Evolutionary conservation across 2,113 vertebrate genomes (phyloP).

Genomic region (Riparia riparia): DNA sequence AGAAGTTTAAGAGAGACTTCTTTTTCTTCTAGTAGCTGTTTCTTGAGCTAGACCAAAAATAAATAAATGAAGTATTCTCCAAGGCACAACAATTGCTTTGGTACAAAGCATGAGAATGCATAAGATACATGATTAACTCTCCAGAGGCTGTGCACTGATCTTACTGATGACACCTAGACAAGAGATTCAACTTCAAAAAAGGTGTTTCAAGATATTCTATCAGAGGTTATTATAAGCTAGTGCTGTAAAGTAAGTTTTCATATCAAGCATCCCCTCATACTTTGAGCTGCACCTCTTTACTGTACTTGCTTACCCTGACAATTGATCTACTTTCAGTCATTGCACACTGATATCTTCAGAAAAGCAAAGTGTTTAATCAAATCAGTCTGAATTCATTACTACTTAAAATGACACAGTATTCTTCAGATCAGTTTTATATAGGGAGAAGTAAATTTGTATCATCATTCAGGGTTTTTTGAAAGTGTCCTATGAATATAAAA

Average conservation of each 20-base stretch:
- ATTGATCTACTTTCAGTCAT: not conserved
- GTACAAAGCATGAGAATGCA: not conserved
- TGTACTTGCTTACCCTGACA: not conserved
- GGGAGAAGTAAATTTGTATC: not conserved
- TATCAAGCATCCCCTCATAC: not conserved
- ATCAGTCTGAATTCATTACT: not conserved
- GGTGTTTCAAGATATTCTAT: not conserved
- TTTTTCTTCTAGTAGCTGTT: conserved; percentile 73
- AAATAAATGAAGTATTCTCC: not conserved
- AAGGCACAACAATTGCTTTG: not conserved
- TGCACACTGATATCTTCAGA: not conserved
- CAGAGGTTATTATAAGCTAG: not conserved
- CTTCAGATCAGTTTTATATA: not conserved
- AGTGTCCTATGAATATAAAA: not conserved
- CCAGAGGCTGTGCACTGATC: not conserved
- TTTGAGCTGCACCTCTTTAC: not conserved
- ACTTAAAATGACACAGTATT: not conserved
- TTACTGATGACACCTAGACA: not conserved
- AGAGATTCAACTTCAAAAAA: not conserved
- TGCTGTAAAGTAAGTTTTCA: not conserved
- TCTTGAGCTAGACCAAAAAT: conserved; percentile 71
- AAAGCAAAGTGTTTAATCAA: not conserved
- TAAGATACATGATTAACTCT: rapidly evolving
- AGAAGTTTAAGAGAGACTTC: conserved; percentile 73
- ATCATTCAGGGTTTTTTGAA: not conserved